A percentile compares a stretch with the other conserved stretches of the same genome.
Evolutionary conservation across 2,888 invertebrate species (phyloP).

Genomic region (Calephelis perditalis): DNA sequence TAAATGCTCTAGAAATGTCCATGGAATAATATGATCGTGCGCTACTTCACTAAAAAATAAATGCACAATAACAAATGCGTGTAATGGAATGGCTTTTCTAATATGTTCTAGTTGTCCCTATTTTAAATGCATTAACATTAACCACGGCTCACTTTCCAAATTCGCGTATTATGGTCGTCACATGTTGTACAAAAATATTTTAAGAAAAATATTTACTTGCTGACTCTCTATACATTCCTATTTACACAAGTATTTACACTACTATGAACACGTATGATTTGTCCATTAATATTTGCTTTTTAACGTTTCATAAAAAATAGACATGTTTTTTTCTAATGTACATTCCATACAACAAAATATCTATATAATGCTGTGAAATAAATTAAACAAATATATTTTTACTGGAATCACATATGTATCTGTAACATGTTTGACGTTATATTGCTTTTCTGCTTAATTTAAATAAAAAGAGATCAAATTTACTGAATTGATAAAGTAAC

Average conservation of each 20-base stretch:
- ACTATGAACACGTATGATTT: conserved; percentile 16
- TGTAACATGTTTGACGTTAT: no score
- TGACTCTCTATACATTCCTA: conserved; percentile 64
- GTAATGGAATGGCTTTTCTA: conserved; percentile 41
- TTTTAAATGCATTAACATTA: conserved; percentile 14
- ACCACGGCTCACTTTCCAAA: conserved; percentile 6
- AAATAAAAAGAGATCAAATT: no score
- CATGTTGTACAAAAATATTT: conserved; percentile 61
- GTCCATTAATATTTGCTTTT: no score
- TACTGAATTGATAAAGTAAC: no score
- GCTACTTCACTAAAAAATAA: conserved; percentile 18
- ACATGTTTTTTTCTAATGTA: no score
- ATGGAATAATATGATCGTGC: conserved; percentile 30
- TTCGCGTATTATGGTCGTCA: conserved; percentile 33
- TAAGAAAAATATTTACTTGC: conserved; percentile 61
- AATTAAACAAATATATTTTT: no score
- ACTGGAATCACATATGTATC: no score
- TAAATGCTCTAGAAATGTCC: conserved; percentile 30
- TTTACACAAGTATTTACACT: conserved; percentile 61
- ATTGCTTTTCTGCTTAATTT: no score
- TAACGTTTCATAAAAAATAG: no score
- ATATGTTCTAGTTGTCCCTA: conserved; percentile 1
- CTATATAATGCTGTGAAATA: no score
- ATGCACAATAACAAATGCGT: conserved; percentile 40
- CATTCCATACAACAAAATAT: no score